A percentile compares a stretch with the other conserved stretches of the same genome.
Evolutionary conservation across 2,888 invertebrate species (phyloP).

Genomic region (Pyrochroa serraticornis): DNA sequence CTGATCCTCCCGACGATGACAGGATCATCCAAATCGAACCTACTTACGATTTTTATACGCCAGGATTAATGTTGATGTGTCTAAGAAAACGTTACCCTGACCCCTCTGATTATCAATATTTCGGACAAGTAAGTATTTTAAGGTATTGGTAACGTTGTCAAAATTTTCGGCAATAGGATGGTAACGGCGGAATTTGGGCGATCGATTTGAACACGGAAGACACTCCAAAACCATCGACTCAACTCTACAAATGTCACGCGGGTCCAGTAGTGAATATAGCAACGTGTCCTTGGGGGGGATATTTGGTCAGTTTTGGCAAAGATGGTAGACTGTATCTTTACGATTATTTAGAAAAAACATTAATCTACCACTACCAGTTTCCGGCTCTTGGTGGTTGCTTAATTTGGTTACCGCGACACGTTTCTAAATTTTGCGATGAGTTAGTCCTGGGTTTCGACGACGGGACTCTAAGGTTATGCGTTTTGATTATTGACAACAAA

Average conservation of each 20-base stretch:
- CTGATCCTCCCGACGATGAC: constrained; percentile 82
- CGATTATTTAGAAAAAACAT: constrained; percentile 65
- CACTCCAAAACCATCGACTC: constrained; percentile 54
- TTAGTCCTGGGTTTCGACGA: constrained; percentile 73
- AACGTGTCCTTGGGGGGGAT: constrained; percentile 70
- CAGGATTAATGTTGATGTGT: constrained; percentile 59
- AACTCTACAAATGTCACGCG: constrained; percentile 74
- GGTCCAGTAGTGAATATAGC: constrained; percentile 75
- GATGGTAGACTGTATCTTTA: constrained; percentile 78
- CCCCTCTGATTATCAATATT: constrained; percentile 63
- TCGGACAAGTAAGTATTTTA: constrained; percentile 71
- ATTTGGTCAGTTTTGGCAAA: constrained; percentile 74
- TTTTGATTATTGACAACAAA: constrained; percentile 16
- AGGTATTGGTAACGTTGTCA: neutral
- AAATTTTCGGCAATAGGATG: constrained; percentile 65
- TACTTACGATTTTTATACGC: constrained; percentile 77
- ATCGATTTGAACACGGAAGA: constrained; percentile 67
- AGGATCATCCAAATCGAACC: constrained; percentile 83
- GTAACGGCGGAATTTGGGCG: constrained; percentile 81
- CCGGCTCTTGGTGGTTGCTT: constrained; percentile 64
- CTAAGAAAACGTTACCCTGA: constrained; percentile 59
- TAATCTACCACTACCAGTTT: constrained; percentile 69
- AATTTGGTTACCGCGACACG: constrained; percentile 75
- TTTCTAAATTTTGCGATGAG: constrained; percentile 64
- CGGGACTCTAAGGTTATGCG: constrained; percentile 67